phyloP scores from a whole-genome alignment of 2,113 vertebrate species.

The Elephantulus edwardii region DNA sequence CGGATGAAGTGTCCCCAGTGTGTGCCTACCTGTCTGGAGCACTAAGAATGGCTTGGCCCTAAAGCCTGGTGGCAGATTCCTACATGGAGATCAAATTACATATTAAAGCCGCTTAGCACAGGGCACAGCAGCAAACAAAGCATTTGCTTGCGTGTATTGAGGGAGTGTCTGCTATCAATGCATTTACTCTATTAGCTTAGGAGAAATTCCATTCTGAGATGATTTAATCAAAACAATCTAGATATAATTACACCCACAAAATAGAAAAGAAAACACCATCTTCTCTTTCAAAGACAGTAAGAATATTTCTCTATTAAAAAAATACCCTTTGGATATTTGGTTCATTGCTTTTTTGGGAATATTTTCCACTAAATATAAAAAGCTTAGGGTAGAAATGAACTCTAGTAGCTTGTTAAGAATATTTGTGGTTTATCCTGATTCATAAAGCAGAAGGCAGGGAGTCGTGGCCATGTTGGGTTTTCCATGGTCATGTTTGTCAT shows the following conservation, averaged over 20 bases:
- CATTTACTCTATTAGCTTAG: background rate
- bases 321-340: too few relatives aligned
- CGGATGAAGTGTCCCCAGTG: too few relatives aligned
- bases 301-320: background rate
- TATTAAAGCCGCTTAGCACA: background rate
- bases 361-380: background rate
- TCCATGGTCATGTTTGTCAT: background rate
- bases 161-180: background rate
- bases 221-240: background rate
- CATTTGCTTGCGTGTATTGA: background rate
- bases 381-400: background rate
- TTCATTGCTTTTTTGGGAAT: background rate
- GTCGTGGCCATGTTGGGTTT: accelerated
- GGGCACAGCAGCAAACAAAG: background rate
- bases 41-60: background rate
- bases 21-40: background rate
- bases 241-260: background rate
- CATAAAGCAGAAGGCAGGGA: background rate
- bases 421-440: background rate
- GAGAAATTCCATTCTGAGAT: background rate
- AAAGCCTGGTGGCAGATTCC: background rate
- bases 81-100: background rate
- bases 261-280: background rate
- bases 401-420: background rate
- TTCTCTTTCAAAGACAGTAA: background rate